These are phyloP conservation scores for Rallus limicola DNA, from an alignment of 2,113 vertebrate genomes.

Conservation along the genomic window DNA sequence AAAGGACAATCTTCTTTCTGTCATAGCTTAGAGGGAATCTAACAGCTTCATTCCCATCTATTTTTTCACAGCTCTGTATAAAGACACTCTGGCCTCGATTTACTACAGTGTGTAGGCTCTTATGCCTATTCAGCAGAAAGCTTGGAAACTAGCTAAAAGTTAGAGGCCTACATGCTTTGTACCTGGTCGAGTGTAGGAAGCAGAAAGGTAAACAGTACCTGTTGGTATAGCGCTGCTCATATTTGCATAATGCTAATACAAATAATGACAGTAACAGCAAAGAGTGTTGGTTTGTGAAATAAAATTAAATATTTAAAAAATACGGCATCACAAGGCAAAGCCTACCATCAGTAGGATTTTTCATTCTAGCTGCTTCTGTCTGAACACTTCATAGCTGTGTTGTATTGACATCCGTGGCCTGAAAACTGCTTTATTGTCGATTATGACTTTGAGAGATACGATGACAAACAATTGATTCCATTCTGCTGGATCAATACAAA, in stretches of 20 bases:
- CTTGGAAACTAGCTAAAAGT: not conserved
- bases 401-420: not conserved
- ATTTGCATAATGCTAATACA: not conserved
- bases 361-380: not conserved
- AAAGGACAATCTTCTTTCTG: not conserved
- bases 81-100: not conserved
- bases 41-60: not conserved
- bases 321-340: not conserved
- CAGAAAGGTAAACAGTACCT: conserved; percentile 7
- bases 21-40: not conserved
- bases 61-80: not conserved
- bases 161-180: not conserved
- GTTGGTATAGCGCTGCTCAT: not conserved
- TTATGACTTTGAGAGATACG: not conserved
- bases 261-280: not conserved
- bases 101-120: not conserved
- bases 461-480: not conserved
- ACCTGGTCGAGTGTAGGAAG: not conserved
- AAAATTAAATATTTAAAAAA: conserved; percentile 10
- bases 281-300: not conserved
- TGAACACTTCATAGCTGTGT: not conserved
- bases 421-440: not conserved
- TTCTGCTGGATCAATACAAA: not conserved
- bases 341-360: not conserved
- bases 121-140: not conserved